Conservation (phyloP, 2,888 invertebrate genomes). For the Euspilapteryx auroguttella region DNA sequence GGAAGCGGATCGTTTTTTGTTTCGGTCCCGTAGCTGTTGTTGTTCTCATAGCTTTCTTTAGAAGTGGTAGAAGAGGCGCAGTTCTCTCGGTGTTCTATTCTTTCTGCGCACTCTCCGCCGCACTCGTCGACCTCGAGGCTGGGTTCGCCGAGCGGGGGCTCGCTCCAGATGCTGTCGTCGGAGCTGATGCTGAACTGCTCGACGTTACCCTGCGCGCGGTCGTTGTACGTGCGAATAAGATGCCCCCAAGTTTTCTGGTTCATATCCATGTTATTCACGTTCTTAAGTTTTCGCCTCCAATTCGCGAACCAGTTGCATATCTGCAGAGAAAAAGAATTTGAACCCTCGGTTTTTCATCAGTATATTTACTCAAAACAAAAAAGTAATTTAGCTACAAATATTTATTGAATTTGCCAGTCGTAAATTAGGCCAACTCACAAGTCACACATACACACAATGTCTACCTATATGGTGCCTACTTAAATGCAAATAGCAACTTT, state of each 20-base stretch:
- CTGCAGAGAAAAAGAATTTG: constrained; percentile 36
- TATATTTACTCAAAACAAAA: too few relatives aligned
- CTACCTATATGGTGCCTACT: constrained; percentile 47
- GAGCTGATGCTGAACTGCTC: constrained; percentile 80
- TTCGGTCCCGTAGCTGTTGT: constrained; percentile 33
- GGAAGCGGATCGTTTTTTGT: constrained; percentile 7
- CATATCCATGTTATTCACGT: constrained; percentile 70
- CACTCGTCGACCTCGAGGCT: constrained; percentile 19
- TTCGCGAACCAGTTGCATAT: constrained; percentile 85
- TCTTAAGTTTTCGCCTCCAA: constrained; percentile 77
- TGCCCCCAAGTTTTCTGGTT: constrained; percentile 74
- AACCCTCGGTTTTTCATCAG: too few relatives aligned
- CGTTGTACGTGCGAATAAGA: constrained; percentile 72
- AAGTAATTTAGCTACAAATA: too few relatives aligned
- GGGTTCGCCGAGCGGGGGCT: constrained; percentile 59
- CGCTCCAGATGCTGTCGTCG: constrained; percentile 79
- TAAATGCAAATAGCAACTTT: constrained; percentile 53
- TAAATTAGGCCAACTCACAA: too few relatives aligned
- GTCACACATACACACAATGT: too few relatives aligned
- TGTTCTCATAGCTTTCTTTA: constrained; percentile 27
- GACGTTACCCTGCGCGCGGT: constrained; percentile 75
- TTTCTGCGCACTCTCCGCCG: constrained; percentile 23
- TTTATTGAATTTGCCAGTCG: too few relatives aligned
- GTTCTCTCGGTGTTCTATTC: constrained; percentile 25
- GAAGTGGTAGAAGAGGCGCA: constrained; percentile 26